These are phyloP conservation scores for Pagetopsis macropterus DNA, from an alignment of 2,797 vertebrate genomes.

Conservation along the genomic window DNA sequence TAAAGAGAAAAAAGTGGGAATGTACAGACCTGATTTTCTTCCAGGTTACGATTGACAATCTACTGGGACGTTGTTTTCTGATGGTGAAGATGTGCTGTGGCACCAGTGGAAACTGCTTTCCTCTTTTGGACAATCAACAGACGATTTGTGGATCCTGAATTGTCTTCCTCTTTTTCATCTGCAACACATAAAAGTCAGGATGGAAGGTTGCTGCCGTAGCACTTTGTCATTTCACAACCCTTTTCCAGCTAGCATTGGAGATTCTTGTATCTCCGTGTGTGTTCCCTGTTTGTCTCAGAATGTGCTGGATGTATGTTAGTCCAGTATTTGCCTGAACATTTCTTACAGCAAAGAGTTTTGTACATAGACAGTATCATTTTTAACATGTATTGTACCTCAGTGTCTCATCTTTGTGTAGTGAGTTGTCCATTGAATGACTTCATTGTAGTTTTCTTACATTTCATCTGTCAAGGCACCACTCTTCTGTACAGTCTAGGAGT, in stretches of 20 bases:
- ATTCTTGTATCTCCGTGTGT: slow-evolving; percentile 16
- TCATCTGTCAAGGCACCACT: slow-evolving; percentile 54
- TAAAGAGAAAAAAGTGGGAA: slow-evolving; percentile 17
- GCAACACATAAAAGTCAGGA: slow-evolving; percentile 30
- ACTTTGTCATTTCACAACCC: slow-evolving; percentile 21
- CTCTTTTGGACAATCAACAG: slow-evolving; percentile 57
- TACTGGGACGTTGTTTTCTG: slow-evolving; percentile 23
- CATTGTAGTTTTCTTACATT: slow-evolving; percentile 47
- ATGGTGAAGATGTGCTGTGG: slow-evolving; percentile 12
- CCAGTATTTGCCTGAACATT: slow-evolving; percentile 65
- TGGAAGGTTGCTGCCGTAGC: slow-evolving; percentile 34
- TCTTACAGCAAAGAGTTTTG: slow-evolving; percentile 60
- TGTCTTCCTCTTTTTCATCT: slow-evolving; percentile 48
- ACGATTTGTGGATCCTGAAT: slow-evolving; percentile 26
- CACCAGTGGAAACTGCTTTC: slow-evolving; percentile 30
- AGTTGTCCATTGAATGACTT: slow-evolving; percentile 27
- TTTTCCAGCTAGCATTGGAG: slow-evolving; percentile 39
- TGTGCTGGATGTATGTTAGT: slow-evolving; percentile 34
- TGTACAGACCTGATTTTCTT: slow-evolving; percentile 15
- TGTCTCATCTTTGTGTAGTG: slow-evolving; percentile 50
- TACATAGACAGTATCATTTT: slow-evolving; percentile 55
- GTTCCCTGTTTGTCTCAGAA: slow-evolving; percentile 35
- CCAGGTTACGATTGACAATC: slow-evolving; percentile 38
- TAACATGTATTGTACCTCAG: slow-evolving; percentile 55
- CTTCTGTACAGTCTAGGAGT: slow-evolving; percentile 54